Conservation (phyloP, 2,113 vertebrate genomes). For the Heloderma charlesbogerti region DNA sequence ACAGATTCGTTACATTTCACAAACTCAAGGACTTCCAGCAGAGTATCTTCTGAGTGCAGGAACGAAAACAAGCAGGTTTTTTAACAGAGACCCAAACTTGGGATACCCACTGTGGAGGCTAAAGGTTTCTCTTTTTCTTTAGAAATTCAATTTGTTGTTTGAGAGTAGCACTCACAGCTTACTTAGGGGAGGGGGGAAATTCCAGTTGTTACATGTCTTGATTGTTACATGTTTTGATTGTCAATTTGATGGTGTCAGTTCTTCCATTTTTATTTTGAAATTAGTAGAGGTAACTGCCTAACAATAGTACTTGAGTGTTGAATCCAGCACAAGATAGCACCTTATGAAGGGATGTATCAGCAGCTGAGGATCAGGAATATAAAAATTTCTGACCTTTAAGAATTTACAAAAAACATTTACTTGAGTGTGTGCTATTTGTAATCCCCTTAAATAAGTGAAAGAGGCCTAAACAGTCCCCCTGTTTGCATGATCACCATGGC, state of each 20-base stretch:
- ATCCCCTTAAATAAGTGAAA: neutral
- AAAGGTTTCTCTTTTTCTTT: constrained; percentile 82
- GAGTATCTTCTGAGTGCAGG: constrained; percentile 98
- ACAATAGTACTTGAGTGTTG: constrained; percentile 29
- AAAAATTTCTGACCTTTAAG: neutral
- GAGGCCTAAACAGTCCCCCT: neutral
- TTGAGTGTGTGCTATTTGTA: neutral
- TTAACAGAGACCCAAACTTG: constrained; percentile 94
- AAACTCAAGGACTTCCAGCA: constrained; percentile 97
- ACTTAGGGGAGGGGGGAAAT: too few species aligned
- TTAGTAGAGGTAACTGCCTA: neutral
- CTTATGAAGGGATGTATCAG: neutral
- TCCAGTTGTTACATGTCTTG: neutral
- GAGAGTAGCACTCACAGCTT: neutral
- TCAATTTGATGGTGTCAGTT: neutral
- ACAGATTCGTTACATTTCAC: constrained; percentile 98
- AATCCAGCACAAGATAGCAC: constrained; percentile 27
- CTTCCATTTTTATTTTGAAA: neutral
- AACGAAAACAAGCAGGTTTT: constrained; percentile 97
- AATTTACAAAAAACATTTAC: neutral
- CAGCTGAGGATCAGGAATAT: neutral
- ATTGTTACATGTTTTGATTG: neutral
- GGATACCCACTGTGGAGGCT: constrained; percentile 97
- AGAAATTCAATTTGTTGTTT: neutral
- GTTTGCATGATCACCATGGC: too few species aligned